Conservation (phyloP, 2,888 invertebrate genomes). For the Rhodophaea formosa region DNA sequence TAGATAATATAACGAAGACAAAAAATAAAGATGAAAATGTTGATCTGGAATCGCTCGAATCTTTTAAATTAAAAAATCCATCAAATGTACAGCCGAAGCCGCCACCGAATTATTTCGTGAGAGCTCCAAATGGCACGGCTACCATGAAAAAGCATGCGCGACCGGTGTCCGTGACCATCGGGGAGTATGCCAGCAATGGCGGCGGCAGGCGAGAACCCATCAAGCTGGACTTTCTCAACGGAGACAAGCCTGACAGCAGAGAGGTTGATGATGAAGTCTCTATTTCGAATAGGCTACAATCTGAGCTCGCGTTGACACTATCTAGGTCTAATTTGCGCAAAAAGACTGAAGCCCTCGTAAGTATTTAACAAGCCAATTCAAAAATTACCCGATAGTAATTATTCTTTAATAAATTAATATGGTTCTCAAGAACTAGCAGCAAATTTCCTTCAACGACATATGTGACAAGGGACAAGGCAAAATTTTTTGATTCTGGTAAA, state of each 20-base stretch:
- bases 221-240: conserved; percentile 85
- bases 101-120: conserved; percentile 85
- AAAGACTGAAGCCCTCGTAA: conserved; percentile 85
- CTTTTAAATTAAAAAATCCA: conserved; percentile 86
- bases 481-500: no score
- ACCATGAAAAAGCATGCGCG: conserved; percentile 81
- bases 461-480: no score
- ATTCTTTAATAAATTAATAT: background rate
- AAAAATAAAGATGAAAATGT: conserved; percentile 80
- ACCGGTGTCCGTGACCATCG: conserved; percentile 86
- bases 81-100: conserved; percentile 83
- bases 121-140: conserved; percentile 77
- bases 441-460: no score
- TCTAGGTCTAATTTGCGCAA: conserved; percentile 89
- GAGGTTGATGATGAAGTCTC: conserved; percentile 64
- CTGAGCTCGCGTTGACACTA: conserved; percentile 87
- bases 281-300: conserved; percentile 85
- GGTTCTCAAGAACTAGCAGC: background rate
- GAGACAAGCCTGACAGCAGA: conserved; percentile 65
- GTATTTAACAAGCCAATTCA: conserved; percentile 34
- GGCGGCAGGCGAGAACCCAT: conserved; percentile 83
- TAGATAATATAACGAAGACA: conserved; percentile 40
- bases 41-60: conserved; percentile 89
- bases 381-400: background rate
- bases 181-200: conserved; percentile 83